These are phyloP conservation scores for Leptopterna dolabrata DNA, from an alignment of 2,888 invertebrate genomes.

Conservation along the genomic window DNA sequence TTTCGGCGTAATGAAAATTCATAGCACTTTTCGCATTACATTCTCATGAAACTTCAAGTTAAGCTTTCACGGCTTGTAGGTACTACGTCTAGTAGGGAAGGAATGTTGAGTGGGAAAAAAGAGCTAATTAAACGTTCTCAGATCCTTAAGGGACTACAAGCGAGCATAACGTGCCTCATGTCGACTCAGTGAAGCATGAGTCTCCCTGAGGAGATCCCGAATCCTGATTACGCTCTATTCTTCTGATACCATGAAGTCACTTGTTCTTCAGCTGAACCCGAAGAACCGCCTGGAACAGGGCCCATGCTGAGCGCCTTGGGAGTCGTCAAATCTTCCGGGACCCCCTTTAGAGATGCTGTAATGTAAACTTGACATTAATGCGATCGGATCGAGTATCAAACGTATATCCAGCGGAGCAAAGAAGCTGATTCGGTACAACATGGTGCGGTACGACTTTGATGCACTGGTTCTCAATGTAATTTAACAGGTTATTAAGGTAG, in stretches of 20 bases:
- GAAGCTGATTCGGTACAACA: not conserved
- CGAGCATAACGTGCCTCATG: not conserved
- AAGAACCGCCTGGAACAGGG: not conserved
- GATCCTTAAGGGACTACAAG: not conserved
- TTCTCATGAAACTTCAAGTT: not conserved
- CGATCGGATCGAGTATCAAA: constrained; percentile 7
- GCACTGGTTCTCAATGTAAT: not conserved
- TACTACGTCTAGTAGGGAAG: not conserved
- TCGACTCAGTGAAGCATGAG: constrained; percentile 1
- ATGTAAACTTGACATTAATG: constrained; percentile 7
- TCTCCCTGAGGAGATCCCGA: not conserved
- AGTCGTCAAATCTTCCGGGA: not conserved
- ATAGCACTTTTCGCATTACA: too few relatives aligned
- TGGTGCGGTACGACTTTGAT: not conserved
- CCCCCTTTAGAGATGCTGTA: not conserved
- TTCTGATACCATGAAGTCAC: not conserved
- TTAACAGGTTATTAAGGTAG: not conserved
- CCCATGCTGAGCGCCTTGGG: not conserved
- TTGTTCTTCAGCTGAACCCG: not conserved
- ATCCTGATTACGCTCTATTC: constrained; percentile 2
- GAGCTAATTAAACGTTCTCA: not conserved
- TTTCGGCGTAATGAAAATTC: too few relatives aligned
- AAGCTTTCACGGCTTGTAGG: not conserved
- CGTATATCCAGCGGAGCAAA: not conserved
- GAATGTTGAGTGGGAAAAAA: not conserved